Conservation (phyloP, 2,797 vertebrate genomes). For the Hippocampus kuda region DNA sequence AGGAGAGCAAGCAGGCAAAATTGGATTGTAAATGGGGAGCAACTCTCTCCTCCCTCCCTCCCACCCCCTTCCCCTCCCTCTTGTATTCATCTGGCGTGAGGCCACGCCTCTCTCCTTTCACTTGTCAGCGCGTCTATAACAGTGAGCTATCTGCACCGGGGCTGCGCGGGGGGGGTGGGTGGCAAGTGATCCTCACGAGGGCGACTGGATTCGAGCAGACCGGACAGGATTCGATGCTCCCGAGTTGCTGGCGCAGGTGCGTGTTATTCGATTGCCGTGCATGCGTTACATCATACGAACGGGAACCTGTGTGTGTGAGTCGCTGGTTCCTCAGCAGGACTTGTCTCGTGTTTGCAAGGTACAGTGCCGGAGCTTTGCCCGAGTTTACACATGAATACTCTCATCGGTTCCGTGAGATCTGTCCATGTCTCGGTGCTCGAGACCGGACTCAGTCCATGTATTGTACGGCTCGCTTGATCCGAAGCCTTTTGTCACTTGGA, state of each 20-base stretch:
- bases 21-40: slow-evolving; percentile 72
- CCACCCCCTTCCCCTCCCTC: slow-evolving; percentile 53
- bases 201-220: slow-evolving; percentile 40
- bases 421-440: slow-evolving; percentile 34
- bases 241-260: slow-evolving; percentile 50
- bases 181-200: slow-evolving; percentile 47
- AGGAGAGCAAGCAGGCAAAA: slow-evolving; percentile 36
- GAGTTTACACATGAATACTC: slow-evolving; percentile 64
- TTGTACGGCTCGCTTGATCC: background rate
- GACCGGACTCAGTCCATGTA: slow-evolving; percentile 3
- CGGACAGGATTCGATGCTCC: slow-evolving; percentile 38
- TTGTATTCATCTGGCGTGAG: slow-evolving; percentile 66
- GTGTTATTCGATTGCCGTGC: slow-evolving; percentile 22
- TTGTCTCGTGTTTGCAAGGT: slow-evolving; percentile 48
- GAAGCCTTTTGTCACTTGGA: background rate
- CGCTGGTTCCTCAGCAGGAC: slow-evolving; percentile 41
- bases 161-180: slow-evolving; percentile 49
- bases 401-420: slow-evolving; percentile 50
- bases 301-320: slow-evolving; percentile 21
- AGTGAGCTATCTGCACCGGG: slow-evolving; percentile 63
- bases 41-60: slow-evolving; percentile 56
- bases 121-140: slow-evolving; percentile 72
- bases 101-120: slow-evolving; percentile 70
- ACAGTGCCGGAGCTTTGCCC: slow-evolving; percentile 58
- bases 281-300: slow-evolving; percentile 22